Evolutionary conservation across 2,888 invertebrate species (phyloP).

Genomic region (Glyphotaelius pellucidus): DNA sequence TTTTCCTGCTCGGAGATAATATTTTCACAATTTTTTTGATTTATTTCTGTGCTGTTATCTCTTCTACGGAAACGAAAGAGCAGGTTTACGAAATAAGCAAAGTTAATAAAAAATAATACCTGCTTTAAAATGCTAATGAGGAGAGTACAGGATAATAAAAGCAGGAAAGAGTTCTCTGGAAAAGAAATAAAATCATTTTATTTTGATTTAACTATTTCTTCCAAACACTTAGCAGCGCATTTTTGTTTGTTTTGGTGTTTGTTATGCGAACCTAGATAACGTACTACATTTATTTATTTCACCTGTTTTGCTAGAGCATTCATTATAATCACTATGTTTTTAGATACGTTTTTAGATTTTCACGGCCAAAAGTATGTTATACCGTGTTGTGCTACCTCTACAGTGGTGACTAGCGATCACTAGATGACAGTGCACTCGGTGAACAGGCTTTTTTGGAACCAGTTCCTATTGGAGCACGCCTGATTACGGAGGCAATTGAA

Average conservation of each 20-base stretch:
- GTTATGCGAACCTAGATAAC: not conserved
- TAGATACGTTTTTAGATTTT: too few relatives aligned
- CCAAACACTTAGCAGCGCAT: not conserved
- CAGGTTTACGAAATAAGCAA: not conserved
- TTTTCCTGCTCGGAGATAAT: not conserved
- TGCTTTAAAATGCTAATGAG: constrained; percentile 2
- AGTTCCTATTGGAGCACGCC: too few relatives aligned
- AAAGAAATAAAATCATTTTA: not conserved
- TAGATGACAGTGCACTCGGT: too few relatives aligned
- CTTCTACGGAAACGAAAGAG: not conserved
- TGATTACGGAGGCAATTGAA: too few relatives aligned
- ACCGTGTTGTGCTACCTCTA: too few relatives aligned
- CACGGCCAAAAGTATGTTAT: too few relatives aligned
- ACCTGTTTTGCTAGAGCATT: not conserved
- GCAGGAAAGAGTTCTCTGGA: not conserved
- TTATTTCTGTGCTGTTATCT: not conserved
- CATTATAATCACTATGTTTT: not conserved
- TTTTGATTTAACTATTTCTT: not conserved
- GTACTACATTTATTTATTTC: not conserved
- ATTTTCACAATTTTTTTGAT: not conserved
- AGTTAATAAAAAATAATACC: not conserved
- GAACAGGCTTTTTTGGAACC: too few relatives aligned
- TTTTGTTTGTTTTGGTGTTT: not conserved
- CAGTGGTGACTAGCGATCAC: too few relatives aligned
- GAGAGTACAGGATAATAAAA: not conserved